These are phyloP conservation scores for Drosophila phalerata DNA, from an alignment of 2,888 invertebrate species.

Conservation along the genomic window DNA sequence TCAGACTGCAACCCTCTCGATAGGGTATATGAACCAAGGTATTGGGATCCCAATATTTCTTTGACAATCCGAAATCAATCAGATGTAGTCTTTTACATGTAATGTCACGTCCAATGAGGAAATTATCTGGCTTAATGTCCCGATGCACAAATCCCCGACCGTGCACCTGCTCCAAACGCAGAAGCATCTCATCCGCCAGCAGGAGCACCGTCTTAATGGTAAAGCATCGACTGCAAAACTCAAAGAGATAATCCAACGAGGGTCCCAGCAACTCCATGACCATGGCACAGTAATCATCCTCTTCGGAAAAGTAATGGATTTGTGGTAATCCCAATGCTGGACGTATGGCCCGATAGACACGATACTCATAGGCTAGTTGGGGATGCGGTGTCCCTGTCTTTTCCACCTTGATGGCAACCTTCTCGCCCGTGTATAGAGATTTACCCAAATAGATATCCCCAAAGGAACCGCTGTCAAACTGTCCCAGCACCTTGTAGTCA, in stretches of 20 bases:
- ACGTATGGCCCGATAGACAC: slow-evolving; percentile 98
- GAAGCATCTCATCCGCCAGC: slow-evolving; percentile 97
- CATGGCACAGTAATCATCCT: slow-evolving; percentile 99
- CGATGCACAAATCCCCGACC: slow-evolving; percentile 98
- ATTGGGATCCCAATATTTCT: slow-evolving; percentile 97
- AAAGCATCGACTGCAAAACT: slow-evolving; percentile 98
- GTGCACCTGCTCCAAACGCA: slow-evolving; percentile 98
- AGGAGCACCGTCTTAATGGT: slow-evolving; percentile 99
- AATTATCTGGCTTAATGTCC: slow-evolving; percentile 98
- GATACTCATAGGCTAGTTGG: slow-evolving; percentile 98
- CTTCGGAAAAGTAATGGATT: slow-evolving; percentile 98
- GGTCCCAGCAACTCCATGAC: slow-evolving; percentile 99
- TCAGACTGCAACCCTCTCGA: slow-evolving; percentile 99
- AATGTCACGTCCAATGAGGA: slow-evolving; percentile 98
- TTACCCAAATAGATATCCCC: slow-evolving; percentile 99
- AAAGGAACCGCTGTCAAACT: slow-evolving; percentile 99
- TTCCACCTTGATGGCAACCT: slow-evolving; percentile 99
- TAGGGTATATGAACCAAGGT: slow-evolving; percentile 98
- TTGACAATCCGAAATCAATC: slow-evolving; percentile 99
- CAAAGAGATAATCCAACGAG: slow-evolving; percentile 97
- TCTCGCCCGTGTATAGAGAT: slow-evolving; percentile 95
- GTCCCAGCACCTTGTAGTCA: slow-evolving; percentile 97
- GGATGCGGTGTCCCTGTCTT: slow-evolving; percentile 98
- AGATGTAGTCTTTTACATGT: slow-evolving; percentile 98
- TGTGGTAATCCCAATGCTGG: slow-evolving; percentile 97